phyloP scores from a whole-genome alignment of 2,797 vertebrate species.

The Circus cinereus region DNA sequence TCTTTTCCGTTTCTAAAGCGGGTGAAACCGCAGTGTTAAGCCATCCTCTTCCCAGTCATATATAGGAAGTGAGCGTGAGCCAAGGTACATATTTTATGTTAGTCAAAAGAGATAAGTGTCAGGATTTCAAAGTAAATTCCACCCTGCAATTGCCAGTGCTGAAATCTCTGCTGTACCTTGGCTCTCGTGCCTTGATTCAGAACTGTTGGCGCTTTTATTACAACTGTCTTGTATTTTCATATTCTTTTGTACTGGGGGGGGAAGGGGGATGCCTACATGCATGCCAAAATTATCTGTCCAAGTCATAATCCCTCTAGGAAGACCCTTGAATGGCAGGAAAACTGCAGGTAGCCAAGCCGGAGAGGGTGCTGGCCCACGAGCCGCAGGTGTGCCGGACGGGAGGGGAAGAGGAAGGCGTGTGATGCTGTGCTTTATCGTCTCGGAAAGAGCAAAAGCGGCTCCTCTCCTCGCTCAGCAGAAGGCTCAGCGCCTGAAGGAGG shows the following conservation, averaged over 20 bases:
- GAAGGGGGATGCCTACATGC: background rate
- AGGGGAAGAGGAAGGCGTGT: fast-evolving
- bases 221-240: background rate
- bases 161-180: background rate
- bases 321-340: background rate
- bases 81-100: conserved; percentile 28
- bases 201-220: background rate
- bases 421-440: fast-evolving
- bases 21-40: conserved; percentile 47
- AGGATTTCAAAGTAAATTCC: background rate
- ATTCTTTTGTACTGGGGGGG: background rate
- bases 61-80: conserved; percentile 13
- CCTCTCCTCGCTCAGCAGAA: background rate
- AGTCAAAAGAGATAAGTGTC: conserved; percentile 19
- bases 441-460: background rate
- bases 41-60: background rate
- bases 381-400: fast-evolving
- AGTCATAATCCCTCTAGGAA: background rate
- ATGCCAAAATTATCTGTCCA: background rate
- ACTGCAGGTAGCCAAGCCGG: background rate
- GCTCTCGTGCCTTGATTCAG: background rate
- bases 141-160: background rate
- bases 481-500: background rate
- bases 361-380: background rate
- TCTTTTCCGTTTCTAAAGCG: background rate